Conservation (phyloP, 2,888 invertebrate species). For the Panorpa germanica region DNA sequence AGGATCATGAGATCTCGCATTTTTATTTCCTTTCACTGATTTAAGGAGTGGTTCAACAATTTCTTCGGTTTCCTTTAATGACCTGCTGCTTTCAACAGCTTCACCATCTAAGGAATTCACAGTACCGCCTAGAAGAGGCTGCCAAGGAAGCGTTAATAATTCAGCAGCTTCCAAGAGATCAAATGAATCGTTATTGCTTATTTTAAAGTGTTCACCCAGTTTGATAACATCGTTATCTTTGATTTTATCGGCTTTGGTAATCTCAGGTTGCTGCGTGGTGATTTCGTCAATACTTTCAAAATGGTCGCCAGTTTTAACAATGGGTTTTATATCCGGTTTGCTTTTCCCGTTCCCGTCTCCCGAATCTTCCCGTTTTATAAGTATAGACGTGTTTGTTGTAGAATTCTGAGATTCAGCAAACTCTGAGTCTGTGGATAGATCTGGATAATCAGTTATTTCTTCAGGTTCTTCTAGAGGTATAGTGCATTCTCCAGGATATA, state of each 20-base stretch:
- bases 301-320: constrained; percentile 6
- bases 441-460: constrained; percentile 1
- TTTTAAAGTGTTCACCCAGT: constrained; percentile 22
- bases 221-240: constrained; percentile 23
- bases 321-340: constrained; percentile 10
- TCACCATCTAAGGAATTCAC: constrained; percentile 27
- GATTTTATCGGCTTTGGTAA: constrained; percentile 18
- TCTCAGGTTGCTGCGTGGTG: constrained; percentile 13
- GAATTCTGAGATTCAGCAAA: constrained; percentile 1
- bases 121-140: constrained; percentile 27
- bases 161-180: constrained; percentile 28
- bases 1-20: constrained; percentile 28
- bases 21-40: constrained; percentile 34
- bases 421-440: constrained; percentile 4
- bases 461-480: constrained; percentile 31
- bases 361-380: constrained; percentile 3
- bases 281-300: constrained; percentile 3
- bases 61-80: constrained; percentile 25
- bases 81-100: constrained; percentile 20
- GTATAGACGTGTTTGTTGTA: no score
- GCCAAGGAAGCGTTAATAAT: constrained; percentile 27
- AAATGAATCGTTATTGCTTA: constrained; percentile 18
- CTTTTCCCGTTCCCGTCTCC: not conserved
- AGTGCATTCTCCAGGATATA: constrained; percentile 63
- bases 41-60: constrained; percentile 57